Base-by-base conservation (phyloP, 2,888 invertebrate genomes). In the Metellina segmentata region DNA sequence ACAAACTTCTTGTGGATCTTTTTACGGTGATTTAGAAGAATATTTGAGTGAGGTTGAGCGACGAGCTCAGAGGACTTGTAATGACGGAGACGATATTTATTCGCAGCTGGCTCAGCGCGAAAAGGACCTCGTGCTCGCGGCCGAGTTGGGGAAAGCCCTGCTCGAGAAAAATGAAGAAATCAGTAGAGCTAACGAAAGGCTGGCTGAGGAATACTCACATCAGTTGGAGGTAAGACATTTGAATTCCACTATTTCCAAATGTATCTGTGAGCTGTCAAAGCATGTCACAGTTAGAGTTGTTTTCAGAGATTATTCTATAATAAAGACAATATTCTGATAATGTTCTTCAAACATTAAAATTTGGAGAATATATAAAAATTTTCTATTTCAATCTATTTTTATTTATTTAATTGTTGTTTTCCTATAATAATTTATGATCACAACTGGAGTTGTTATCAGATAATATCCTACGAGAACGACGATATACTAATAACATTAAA, bases 131-230 rank as follows among this genome's bases (percentile, higher is more conserved):
- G 96, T 98, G 93, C 96, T 99, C 89, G 98, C 98, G 0, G 99
- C 98, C 0, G 98, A 99, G 95, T 96, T 99, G 86, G 99, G 99
- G 78, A 98, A 98, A 95, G 98, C 98, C 0, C 95, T 99, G 89
- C 95, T 99, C 93, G 98, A 98, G 94, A 98, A 98, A 95, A 99
- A 98, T 95, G 97, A 98, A 94, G 98, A 98, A 94, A 95, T 99
- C 94, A 97, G 97, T 94, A 96, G 97, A 94, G 97, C 98, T 94
- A 97, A 98, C 95, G 98, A 98, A 94, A 96, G 96, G 92, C 95
- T 97, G 86, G 96, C 97, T 85, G 98, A 98, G 95, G 98, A 98
- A 94, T 98, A 97, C 95, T 97, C 97, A 89, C 96, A 96, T 94
- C 98, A 98, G 96, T 95, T 98, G 94, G 98, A 98, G 97, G 98